Evolutionary conservation across 2,797 vertebrate genomes (phyloP), one percentile per base, ranked within the genome.

Genomic region (Pangasius larnaudii): DNA sequence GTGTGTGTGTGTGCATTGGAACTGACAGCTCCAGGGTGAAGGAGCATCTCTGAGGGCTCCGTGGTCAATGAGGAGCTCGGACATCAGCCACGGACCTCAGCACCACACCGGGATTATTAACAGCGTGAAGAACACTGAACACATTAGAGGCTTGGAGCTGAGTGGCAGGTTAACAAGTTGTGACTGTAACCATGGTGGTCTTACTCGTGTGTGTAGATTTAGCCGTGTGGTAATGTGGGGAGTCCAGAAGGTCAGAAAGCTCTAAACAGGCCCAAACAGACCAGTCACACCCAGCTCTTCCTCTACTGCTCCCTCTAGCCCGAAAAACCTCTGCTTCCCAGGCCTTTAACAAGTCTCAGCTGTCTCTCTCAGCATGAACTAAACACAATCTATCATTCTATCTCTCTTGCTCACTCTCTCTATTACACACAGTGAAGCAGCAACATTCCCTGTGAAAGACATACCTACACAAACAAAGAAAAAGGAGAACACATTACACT

Each of bases 251-350:
- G 85, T 79, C 59, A 51, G 78, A 80, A 86, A 88, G 78, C 78
- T 61, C 39, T 30, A 61, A 67, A 85, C 27, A 63, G 85, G 84
- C 67, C 46, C 51, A 84, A 84, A 33, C 2, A 63, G 63, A 56
- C 78, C 59, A n/a, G 82, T 89, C 88, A 85, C 33, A 13, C 42
- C 71, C 89, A 53, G 42, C 42, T 67, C 85, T 83, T 87, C 84
- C 75, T 39, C 81, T 59, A 83, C 69, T 75, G 77, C 75, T 90
- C 88, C 84, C 87, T 86, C 87, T 87, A 75, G 79, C 72, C 85
- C 46, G 67, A 86, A 88, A 90, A 88, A 88, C 87, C 89, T 91
- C 91, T 91, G 80, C 87, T 90, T 91, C 89, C 84, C 89, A 87
- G 80, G 86, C 85, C 67, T 77, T 88, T 89, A 91, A 91, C 85